These are phyloP conservation scores for Haliclona indistincta DNA, from an alignment of 37 sponge, comb jelly and placozoan species.

Conservation along the genomic window DNA sequence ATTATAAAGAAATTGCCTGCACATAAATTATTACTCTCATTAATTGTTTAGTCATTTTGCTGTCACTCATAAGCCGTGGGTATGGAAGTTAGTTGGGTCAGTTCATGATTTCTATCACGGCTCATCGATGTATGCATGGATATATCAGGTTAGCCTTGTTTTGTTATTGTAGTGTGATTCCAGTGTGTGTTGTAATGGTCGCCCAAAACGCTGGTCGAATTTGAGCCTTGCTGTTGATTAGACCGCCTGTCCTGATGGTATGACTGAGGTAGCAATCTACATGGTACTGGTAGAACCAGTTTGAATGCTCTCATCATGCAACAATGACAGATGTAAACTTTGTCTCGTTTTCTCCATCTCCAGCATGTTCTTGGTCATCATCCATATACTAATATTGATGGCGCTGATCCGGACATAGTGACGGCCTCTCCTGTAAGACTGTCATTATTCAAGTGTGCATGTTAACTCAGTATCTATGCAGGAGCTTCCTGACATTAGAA, in stretches of 20 bases:
- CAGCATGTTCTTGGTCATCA: conserved; percentile 91
- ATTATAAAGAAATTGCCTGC: too few species aligned
- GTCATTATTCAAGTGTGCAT: background rate
- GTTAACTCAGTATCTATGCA: background rate
- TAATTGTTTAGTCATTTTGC: conserved; percentile 78
- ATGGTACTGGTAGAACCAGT: background rate
- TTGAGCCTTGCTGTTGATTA: too few species aligned
- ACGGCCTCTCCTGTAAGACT: conserved; percentile 61
- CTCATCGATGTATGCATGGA: conserved; percentile 83
- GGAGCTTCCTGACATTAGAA: conserved; percentile 79
- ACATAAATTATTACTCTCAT: background rate
- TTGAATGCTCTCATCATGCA: too few species aligned
- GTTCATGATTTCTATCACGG: conserved; percentile 83
- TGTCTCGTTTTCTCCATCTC: background rate
- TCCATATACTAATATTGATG: conserved; percentile 90
- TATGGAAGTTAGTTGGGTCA: conserved; percentile 77
- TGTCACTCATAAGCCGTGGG: conserved; percentile 94
- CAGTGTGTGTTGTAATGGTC: too few species aligned
- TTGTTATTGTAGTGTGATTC: too few species aligned
- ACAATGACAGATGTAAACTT: background rate
- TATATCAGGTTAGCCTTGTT: conserved; percentile 61
- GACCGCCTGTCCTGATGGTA: too few species aligned
- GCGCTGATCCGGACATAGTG: conserved; percentile 87
- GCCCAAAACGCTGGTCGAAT: too few species aligned
- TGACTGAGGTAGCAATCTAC: too few species aligned